phyloP scores from a whole-genome alignment of 2,888 invertebrate genomes.

The Tipula helvola region DNA sequence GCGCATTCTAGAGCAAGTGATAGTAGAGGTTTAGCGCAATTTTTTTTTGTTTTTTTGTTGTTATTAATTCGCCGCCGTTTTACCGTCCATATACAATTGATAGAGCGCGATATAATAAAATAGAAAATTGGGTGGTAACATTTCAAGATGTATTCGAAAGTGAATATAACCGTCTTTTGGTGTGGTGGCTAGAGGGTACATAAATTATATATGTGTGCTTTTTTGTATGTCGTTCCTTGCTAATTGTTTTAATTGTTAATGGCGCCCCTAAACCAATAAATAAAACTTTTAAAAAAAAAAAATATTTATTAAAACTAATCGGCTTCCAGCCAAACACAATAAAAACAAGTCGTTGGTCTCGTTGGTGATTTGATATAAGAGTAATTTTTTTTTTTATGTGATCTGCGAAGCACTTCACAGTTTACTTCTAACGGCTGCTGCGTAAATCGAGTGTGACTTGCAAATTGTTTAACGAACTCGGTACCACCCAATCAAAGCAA shows the following conservation, averaged over 20 bases:
- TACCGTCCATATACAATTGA: background rate
- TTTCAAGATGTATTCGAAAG: background rate
- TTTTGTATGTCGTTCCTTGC: background rate
- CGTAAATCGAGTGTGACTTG: no score
- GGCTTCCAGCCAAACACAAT: background rate
- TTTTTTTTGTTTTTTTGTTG: no score
- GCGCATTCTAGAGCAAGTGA: background rate
- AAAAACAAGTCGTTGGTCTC: no score
- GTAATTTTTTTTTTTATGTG: no score
- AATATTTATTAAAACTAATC: background rate
- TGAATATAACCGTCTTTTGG: background rate
- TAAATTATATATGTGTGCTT: background rate
- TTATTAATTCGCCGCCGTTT: background rate
- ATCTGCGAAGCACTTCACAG: no score
- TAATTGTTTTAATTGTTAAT: background rate
- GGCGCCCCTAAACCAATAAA: background rate
- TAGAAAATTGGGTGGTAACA: background rate
- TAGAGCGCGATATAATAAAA: background rate
- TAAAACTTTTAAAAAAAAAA: background rate
- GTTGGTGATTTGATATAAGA: no score
- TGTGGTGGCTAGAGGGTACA: background rate
- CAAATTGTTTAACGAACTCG: no score
- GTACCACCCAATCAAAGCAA: no score
- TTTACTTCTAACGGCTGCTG: no score
- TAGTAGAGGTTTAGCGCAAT: background rate